Conservation (phyloP, 2,113 vertebrate species). For the Nymphicus hollandicus region DNA sequence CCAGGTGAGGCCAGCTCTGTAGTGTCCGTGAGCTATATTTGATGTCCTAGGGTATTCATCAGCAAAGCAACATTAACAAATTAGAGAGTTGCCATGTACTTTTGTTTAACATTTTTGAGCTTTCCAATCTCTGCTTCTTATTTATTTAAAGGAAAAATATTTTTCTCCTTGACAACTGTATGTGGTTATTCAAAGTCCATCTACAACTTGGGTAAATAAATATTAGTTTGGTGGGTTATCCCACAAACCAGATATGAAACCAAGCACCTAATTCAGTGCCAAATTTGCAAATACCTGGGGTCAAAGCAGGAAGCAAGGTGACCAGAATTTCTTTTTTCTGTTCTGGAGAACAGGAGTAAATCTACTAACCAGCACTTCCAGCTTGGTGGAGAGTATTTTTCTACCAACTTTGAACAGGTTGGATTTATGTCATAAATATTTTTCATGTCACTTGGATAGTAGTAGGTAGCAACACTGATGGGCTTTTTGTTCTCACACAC, state of each 20-base stretch:
- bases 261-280: neutral
- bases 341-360: neutral
- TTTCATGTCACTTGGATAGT: neutral
- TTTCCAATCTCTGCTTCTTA: neutral
- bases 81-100: accelerated
- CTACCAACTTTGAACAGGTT: neutral
- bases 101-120: neutral
- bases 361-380: neutral
- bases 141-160: neutral
- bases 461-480: neutral
- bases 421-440: neutral
- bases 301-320: accelerated
- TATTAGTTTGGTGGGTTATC: neutral
- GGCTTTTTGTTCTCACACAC: neutral
- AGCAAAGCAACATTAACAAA: neutral
- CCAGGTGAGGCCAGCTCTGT: neutral
- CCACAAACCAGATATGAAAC: neutral
- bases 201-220: neutral
- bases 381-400: neutral
- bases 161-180: neutral
- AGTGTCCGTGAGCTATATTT: accelerated
- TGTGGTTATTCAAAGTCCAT: neutral
- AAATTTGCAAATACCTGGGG: neutral
- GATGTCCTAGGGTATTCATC: neutral
- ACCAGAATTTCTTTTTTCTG: neutral